A percentile compares a stretch with the other conserved stretches of the same genome.
Conservation (phyloP, 2,888 invertebrate genomes). For the Nomada fabriciana region DNA sequence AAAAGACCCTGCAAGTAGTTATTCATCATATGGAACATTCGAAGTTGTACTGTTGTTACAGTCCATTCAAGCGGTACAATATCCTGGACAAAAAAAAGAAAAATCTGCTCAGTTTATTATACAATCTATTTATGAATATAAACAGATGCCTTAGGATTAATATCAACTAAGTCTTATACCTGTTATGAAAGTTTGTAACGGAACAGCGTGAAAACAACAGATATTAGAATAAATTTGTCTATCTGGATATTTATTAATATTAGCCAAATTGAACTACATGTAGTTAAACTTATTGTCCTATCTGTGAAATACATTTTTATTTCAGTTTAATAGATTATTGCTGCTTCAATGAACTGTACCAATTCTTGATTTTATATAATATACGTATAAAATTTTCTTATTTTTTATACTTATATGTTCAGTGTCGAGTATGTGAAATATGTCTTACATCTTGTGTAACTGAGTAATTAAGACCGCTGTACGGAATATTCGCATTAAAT, state of each 20-base stretch:
- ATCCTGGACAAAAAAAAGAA: slow-evolving; percentile 78
- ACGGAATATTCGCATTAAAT: slow-evolving; percentile 99
- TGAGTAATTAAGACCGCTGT: slow-evolving; percentile 98
- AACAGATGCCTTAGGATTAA: neutral
- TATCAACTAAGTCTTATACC: neutral
- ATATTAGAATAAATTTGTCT: neutral
- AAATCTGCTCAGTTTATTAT: slow-evolving; percentile 37
- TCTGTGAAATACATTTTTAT: slow-evolving; percentile 27
- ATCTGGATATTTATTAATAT: slow-evolving; percentile 6
- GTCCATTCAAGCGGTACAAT: slow-evolving; percentile 82
- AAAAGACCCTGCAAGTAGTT: slow-evolving; percentile 92
- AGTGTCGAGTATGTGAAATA: slow-evolving; percentile 27
- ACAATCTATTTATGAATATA: slow-evolving; percentile 12
- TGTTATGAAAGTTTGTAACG: neutral
- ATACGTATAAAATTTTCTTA: slow-evolving; percentile 20
- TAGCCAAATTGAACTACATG: neutral
- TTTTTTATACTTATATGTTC: slow-evolving; percentile 13
- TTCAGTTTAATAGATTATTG: slow-evolving; percentile 21
- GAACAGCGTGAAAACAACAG: neutral
- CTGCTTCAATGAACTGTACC: slow-evolving; percentile 73
- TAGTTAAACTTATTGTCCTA: neutral
- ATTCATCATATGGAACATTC: slow-evolving; percentile 77
- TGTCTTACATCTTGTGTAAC: slow-evolving; percentile 96
- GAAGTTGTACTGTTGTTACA: slow-evolving; percentile 79
- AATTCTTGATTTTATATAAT: slow-evolving; percentile 18